phyloP scores from a whole-genome alignment of 2,113 vertebrate species.

The Vicugna pacos region DNA sequence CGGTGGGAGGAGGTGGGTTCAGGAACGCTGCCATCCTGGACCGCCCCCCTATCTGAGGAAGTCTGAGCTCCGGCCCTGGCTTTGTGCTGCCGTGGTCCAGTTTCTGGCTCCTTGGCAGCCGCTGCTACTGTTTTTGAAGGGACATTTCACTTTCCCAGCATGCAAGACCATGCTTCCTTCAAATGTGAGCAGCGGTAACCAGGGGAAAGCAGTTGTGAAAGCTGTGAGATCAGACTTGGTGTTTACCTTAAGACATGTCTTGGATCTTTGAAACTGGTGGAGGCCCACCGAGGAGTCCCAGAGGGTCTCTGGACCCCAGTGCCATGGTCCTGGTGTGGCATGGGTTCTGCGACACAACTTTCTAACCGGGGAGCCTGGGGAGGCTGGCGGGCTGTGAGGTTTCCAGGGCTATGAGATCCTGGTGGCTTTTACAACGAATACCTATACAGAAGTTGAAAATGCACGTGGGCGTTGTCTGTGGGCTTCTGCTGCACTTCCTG shows the following conservation, averaged over 20 bases:
- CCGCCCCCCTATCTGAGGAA: too few species aligned
- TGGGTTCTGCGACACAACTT: background rate
- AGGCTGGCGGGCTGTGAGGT: too few species aligned
- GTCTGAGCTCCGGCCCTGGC: too few species aligned
- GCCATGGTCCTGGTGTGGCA: background rate
- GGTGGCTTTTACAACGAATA: background rate
- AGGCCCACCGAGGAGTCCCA: background rate
- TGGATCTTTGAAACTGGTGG: background rate
- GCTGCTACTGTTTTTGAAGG: background rate
- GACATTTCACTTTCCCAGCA: background rate
- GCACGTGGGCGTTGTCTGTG: rapidly evolving
- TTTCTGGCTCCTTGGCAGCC: too few species aligned
- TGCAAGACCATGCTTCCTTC: background rate
- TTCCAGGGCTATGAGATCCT: background rate
- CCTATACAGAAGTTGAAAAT: background rate
- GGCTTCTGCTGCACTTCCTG: background rate
- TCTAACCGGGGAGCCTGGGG: background rate
- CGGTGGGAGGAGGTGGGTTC: too few species aligned
- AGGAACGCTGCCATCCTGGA: too few species aligned
- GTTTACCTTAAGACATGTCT: background rate
- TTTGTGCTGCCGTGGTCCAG: too few species aligned
- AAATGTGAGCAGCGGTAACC: background rate
- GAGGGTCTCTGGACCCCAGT: background rate
- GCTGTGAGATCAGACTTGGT: background rate
- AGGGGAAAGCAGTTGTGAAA: background rate